These are phyloP conservation scores for Bacillus rossius DNA, from an alignment of 1,140 invertebrate species.

Conservation along the genomic window DNA sequence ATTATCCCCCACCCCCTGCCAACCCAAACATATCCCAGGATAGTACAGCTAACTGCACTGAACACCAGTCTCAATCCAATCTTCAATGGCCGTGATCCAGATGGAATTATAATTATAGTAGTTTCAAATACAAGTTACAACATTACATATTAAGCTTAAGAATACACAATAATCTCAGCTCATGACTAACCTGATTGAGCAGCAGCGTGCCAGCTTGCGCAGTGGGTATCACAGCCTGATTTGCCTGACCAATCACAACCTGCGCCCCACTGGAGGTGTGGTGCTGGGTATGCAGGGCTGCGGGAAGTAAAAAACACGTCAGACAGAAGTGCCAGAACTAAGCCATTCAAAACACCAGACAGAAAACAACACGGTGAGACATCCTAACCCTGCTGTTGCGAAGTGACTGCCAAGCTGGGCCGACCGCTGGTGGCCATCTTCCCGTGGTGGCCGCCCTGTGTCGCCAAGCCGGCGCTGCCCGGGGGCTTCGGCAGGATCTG, in stretches of 20 bases:
- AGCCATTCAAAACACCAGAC: not conserved
- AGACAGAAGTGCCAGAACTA: not conserved
- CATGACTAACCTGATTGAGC: constrained; percentile 17
- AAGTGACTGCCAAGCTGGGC: constrained; percentile 4
- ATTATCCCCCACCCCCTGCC: too few species aligned
- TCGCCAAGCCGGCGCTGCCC: not conserved
- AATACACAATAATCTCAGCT: too few species aligned
- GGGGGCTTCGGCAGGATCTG: constrained; percentile 38
- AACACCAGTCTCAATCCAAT: too few species aligned
- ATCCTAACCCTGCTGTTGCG: not conserved
- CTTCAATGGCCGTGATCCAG: too few species aligned
- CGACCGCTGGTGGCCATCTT: constrained; percentile 9
- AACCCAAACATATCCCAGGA: too few species aligned
- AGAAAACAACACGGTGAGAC: too few species aligned
- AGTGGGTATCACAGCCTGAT: constrained; percentile 10
- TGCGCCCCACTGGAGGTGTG: constrained; percentile 10
- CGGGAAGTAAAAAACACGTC: not conserved
- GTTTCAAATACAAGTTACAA: too few species aligned
- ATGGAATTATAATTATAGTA: too few species aligned
- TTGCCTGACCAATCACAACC: constrained; percentile 15
- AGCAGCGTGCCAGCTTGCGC: constrained; percentile 23
- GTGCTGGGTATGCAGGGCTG: constrained; percentile 12
- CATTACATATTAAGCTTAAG: too few species aligned
- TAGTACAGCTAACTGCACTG: too few species aligned
- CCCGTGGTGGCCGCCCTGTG: not conserved